A percentile compares a stretch with the other conserved stretches of the same genome.
These are phyloP conservation scores for Eospalax fontanierii DNA, from an alignment of 2,797 vertebrate genomes.

Conservation along the genomic window DNA sequence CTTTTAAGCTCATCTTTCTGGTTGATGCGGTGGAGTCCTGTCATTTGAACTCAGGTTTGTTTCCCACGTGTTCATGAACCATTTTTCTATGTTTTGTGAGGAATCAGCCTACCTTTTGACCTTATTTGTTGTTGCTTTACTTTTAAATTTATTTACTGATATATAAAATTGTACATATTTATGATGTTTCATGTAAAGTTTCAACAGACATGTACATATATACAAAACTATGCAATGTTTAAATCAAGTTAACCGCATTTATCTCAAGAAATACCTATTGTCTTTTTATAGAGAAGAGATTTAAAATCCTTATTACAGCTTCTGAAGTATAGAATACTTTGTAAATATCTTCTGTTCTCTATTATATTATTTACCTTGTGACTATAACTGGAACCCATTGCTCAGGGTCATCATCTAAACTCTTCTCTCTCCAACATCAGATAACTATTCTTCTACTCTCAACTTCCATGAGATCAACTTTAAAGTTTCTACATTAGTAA, in stretches of 20 bases:
- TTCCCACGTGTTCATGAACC: not conserved
- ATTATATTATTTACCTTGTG: too few species aligned
- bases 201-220: not conserved
- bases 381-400: not conserved
- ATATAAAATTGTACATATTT: not conserved
- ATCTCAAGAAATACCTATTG: not conserved
- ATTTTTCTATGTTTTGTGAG: not conserved
- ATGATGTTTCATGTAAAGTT: not conserved
- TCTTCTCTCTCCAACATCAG: too few species aligned
- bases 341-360: not conserved
- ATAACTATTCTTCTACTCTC: too few species aligned
- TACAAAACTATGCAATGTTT: not conserved
- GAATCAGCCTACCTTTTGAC: not conserved
- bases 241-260: not conserved
- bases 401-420: not conserved
- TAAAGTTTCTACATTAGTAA: not conserved
- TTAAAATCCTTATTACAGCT: not conserved
- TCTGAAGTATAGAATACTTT: not conserved
- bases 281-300: not conserved
- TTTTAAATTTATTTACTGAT: not conserved
- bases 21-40: not conserved
- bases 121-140: not conserved
- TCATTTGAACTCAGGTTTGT: not conserved
- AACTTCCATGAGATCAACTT: not conserved
- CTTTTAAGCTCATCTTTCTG: not conserved